Base-by-base conservation (phyloP, 2,113 vertebrate species). In the Elephantulus edwardii region DNA sequence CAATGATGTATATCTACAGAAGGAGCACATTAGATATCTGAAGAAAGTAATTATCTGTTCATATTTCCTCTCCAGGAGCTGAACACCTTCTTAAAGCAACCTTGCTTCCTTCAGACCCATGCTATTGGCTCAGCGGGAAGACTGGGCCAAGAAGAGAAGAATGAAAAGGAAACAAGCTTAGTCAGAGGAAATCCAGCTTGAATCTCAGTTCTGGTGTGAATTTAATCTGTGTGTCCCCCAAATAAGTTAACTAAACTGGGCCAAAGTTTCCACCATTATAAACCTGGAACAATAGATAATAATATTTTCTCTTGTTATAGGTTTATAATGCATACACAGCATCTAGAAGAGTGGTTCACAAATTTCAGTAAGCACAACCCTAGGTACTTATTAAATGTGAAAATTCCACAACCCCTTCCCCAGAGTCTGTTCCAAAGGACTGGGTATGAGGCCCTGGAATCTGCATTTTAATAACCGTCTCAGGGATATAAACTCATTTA, bases 381-480 rank as follows among this genome's bases (percentile, higher is more conserved):
- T 4, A 58, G 26, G 3, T 58, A 28, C 60, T 42, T 85, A 8
- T 26, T 50, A 42, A 86, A 71, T 33, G 71, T 10, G 19, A 28
- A 76, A 48, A 64, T 83, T 79, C 42, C 22, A 19, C 35, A 40
- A 60, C 19, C 38, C 38, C 19, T 68, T 83, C 44, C 54, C 54
- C 44, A 93, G 35, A 88, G 14, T 77, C 72, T 38, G 52, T 17
- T 83, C 66, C 46, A 38, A 11, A 70, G 38, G 44, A 91, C 60
- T 77, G n/a, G 44, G n/a, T 70, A 13, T 48, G 6, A 72, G 44
- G n/a, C 50, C 44, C 56, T 26, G 42, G 38, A 56, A 70, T 74
- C 35, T 82, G 17, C 54, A 81, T 84, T 92, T 86, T 77, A 75
- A 78, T 68, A 40, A 80, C 86, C 9, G 81, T 42, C 40, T 5